Base-by-base conservation (phyloP, 2,113 vertebrate species). In the Arizona elegans region DNA sequence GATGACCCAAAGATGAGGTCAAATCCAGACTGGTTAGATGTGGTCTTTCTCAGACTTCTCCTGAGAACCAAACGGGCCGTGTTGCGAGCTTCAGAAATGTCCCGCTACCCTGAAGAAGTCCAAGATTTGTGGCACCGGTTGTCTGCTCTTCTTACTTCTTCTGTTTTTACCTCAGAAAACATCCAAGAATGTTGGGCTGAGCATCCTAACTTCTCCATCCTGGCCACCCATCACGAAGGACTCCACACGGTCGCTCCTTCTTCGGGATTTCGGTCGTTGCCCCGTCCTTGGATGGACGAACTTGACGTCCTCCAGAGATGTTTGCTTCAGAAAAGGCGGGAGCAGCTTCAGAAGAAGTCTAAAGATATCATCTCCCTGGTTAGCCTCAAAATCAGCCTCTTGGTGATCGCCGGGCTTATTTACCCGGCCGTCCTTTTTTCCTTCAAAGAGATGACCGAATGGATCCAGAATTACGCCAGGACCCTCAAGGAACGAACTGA, bases 391-490 rank as follows among this genome's bases (percentile, higher is more conserved):
- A 92, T 98, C 54, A 97, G 97, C 38, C 96, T 99, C 75, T 26
- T 98, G 87, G 92, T 93, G 13, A 92, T 98, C 0, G 97, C 98
- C 62, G 98, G 98, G 86, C 97, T 99, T 93, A 98, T 98, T 93
- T 99, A 99, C 90, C 98, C 98, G 1, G 93, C 97, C 9, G 96
- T 98, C n/a, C 96, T 99, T 88, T 47, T 98, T 75, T 99, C 98
- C 90, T 99, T 99, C 95, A 98, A 98, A 95, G 98, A 98, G 96
- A 98, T 98, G 98, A 98, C 97, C 0, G 97, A 97, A 2, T 99
- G 98, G 99, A 98, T 99, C 38, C 98, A 98, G 94, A 97, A 92
- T 81, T 99, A 98, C 0, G 97, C 98, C 50, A 95, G 86, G 26
- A 98, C 91, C 93, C 95, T 99, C 89, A 98, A 95, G 94, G 97